Evolutionary conservation across 1,140 invertebrate genomes (phyloP).

Genomic region (Carcinoscorpius rotundicauda): DNA sequence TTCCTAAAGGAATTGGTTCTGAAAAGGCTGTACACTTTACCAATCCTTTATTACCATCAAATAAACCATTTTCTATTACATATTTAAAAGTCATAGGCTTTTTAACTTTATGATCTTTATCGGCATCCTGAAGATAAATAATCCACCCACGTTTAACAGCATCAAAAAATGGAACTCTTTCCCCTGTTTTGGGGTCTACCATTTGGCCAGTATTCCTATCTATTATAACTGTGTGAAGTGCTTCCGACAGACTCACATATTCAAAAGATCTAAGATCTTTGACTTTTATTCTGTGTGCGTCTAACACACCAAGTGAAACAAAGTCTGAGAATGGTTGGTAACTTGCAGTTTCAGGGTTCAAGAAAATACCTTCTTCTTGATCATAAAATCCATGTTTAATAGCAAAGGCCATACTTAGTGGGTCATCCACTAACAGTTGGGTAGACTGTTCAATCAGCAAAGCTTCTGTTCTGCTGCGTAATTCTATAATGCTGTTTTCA

Average conservation of each 20-base stretch:
- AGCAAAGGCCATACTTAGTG: constrained; percentile 50
- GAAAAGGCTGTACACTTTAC: neutral
- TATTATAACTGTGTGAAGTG: constrained; percentile 56
- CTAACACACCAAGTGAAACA: constrained; percentile 54
- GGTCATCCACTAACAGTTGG: constrained; percentile 31
- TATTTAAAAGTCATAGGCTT: constrained; percentile 17
- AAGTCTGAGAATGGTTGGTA: constrained; percentile 65
- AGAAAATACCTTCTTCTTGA: constrained; percentile 54
- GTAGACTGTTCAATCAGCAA: constrained; percentile 18
- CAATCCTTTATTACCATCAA: constrained; percentile 12
- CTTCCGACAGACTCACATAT: constrained; percentile 56
- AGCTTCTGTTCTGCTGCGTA: constrained; percentile 8
- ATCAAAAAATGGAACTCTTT: constrained; percentile 69
- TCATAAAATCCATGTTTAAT: constrained; percentile 60
- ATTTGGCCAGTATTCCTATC: constrained; percentile 66
- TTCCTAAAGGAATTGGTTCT: constrained; percentile 63
- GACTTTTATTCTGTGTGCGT: constrained; percentile 59
- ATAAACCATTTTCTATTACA: constrained; percentile 11
- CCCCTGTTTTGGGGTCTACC: constrained; percentile 62
- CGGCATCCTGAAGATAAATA: neutral
- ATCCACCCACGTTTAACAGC: constrained; percentile 60
- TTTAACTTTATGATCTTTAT: neutral
- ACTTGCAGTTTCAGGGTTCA: constrained; percentile 59
- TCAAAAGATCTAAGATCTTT: constrained; percentile 54
- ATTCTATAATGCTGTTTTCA: constrained; percentile 13